Evolutionary conservation across 2,888 invertebrate species (phyloP).

Genomic region (Stenchaetothrips biformis): DNA sequence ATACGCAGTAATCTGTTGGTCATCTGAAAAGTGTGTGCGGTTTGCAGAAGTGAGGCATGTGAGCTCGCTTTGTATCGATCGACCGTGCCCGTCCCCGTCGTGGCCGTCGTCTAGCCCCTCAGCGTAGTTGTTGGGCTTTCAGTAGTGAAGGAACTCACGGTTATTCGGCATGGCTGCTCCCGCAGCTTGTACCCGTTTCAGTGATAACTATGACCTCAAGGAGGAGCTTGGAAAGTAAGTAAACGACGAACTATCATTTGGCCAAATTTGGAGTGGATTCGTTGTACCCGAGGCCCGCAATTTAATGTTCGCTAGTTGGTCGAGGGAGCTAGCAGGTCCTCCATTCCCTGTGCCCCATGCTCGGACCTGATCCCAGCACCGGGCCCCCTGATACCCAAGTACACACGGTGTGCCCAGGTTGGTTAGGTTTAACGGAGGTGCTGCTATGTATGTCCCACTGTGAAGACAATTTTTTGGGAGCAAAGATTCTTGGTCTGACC

Average conservation of each 20-base stretch:
- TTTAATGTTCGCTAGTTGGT: neutral
- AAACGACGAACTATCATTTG: slow-evolving; percentile 33
- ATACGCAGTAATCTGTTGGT: neutral
- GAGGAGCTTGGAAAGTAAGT: slow-evolving; percentile 99
- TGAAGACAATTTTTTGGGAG: no score
- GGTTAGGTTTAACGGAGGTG: no score
- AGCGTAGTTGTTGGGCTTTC: slow-evolving; percentile 26
- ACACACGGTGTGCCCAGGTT: no score
- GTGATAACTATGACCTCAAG: slow-evolving; percentile 99
- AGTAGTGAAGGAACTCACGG: slow-evolving; percentile 34
- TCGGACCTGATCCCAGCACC: neutral
- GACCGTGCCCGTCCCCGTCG: neutral
- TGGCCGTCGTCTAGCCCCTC: neutral
- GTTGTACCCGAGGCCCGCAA: neutral
- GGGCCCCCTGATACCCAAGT: neutral
- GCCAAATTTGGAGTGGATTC: neutral
- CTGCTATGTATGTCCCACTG: no score
- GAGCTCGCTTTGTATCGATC: neutral
- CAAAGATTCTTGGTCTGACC: no score
- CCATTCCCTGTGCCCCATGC: neutral
- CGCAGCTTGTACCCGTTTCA: slow-evolving; percentile 93
- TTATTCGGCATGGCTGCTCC: slow-evolving; percentile 74
- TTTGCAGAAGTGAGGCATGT: neutral
- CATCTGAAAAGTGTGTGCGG: neutral
- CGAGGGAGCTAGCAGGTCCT: neutral